Evolutionary conservation across 2,888 invertebrate genomes (phyloP), one percentile per base, ranked within the genome.

Genomic region (Lobophora halterata): DNA sequence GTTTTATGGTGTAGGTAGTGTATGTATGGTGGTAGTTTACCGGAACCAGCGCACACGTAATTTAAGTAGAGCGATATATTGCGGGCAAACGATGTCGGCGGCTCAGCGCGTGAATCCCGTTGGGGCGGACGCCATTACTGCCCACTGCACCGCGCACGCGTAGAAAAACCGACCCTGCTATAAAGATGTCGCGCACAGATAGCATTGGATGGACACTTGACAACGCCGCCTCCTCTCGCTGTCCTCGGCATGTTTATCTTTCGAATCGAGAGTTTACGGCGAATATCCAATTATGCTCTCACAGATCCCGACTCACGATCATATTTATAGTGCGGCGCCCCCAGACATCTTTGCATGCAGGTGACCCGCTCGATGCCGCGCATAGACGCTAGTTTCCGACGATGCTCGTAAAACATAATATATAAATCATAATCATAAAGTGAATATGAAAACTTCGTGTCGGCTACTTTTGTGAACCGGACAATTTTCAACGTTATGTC

Each of bases 61-160:
- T 79, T 76, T 74, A 81, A 81, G 79, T 85, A 70, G 81, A 79
- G 79, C 83, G 73, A 81, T 81, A 76, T 79, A 81, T 82, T 76
- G 79, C 81, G 82, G 80, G 74, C 80, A 76, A 82, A 79, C 75
- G 79, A 80, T 81, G 85, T 73, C 81, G 78, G 72, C 70, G 74
- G 74, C 74, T 70, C 79, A 76, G 71, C 70, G 73, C 76, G 74
- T 70, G 67, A 76, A 81, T 83, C 80, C 85, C 85, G 85, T 85
- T 85, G 80, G 72, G 72, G 68, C 75, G 79, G 81, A 79, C 81
- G 73, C 80, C 67, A 82, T 82, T 80, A 81, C 79, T 80, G 82
- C 82, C 85, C 81, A 82, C 79, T 68, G 71, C 76, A 76, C 61
- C 61, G 74, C 77, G 75, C 78, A 78, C 73, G 75, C 78, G 75